Conservation (phyloP, 2,797 vertebrate species). For the Borostomias antarcticus region DNA sequence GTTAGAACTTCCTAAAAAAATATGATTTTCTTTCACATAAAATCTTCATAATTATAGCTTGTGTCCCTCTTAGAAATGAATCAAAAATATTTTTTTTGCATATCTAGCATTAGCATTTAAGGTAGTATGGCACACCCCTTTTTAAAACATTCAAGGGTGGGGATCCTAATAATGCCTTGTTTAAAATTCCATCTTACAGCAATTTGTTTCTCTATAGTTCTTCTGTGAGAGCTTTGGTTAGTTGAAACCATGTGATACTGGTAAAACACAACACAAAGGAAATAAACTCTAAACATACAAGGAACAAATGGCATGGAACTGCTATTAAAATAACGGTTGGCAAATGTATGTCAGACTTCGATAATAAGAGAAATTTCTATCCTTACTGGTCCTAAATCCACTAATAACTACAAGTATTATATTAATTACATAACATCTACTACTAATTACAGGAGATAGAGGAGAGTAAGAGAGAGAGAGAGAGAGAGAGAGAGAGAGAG, state of each 20-base stretch:
- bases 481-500: slow-evolving; percentile 45
- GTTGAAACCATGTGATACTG: slow-evolving; percentile 96
- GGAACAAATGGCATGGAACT: slow-evolving; percentile 75
- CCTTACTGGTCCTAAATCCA: slow-evolving; percentile 98
- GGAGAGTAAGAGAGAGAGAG: slow-evolving; percentile 57
- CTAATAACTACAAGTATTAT: slow-evolving; percentile 93
- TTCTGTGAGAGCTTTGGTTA: slow-evolving; percentile 98
- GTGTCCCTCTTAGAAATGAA: slow-evolving; percentile 92
- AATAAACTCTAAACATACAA: slow-evolving; percentile 48
- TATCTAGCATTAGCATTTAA: slow-evolving; percentile 99
- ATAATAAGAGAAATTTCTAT: slow-evolving; percentile 94
- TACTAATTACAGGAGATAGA: slow-evolving; percentile 88
- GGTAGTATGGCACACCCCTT: slow-evolving; percentile 99
- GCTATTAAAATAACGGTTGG: slow-evolving; percentile 81
- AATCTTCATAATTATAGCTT: slow-evolving; percentile 84
- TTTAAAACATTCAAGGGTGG: slow-evolving; percentile 88
- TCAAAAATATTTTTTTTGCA: slow-evolving; percentile 94
- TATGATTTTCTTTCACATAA: slow-evolving; percentile 82
- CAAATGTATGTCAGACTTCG: slow-evolving; percentile 80
- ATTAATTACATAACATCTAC: slow-evolving; percentile 95
- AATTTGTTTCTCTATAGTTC: slow-evolving; percentile 83
- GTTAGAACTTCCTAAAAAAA: slow-evolving; percentile 89
- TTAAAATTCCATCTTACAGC: slow-evolving; percentile 84
- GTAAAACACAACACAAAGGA: slow-evolving; percentile 68
- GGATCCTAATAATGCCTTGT: slow-evolving; percentile 89